Percentiles rank a stretch among this genome's conserved stretches.
Conservation (phyloP, 2,888 invertebrate species). For the Hydriomena furcata region DNA sequence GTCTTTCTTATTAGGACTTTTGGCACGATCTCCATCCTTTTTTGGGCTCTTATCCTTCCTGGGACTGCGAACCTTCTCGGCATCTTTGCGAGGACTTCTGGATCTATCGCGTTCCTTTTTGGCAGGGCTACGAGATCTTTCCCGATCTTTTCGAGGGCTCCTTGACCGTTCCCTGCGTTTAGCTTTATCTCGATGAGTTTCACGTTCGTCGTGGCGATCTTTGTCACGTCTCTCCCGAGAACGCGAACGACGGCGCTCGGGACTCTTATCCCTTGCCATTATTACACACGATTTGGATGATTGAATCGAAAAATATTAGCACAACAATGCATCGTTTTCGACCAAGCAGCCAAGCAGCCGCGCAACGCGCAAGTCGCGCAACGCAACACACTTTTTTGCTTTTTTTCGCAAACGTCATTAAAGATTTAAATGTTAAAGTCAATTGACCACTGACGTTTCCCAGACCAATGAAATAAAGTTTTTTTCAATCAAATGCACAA, state of each 20-base stretch:
- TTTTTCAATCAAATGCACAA: no score
- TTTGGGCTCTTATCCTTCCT: conserved; percentile 38
- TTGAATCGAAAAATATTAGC: neutral
- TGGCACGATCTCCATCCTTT: conserved; percentile 37
- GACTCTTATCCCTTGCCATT: conserved; percentile 72
- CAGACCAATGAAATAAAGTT: no score
- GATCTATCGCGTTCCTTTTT: conserved; percentile 58
- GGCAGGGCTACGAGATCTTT: conserved; percentile 61
- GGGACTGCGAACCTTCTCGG: conserved; percentile 36
- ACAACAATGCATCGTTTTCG: neutral
- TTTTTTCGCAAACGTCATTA: no score
- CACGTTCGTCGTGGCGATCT: conserved; percentile 72
- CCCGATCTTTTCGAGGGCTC: conserved; percentile 65
- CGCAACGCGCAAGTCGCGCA: no score
- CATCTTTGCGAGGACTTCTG: conserved; percentile 49
- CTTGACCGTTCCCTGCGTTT: conserved; percentile 69
- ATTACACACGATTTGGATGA: neutral
- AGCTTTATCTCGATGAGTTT: conserved; percentile 66
- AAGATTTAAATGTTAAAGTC: no score
- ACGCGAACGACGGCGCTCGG: conserved; percentile 71
- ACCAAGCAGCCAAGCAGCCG: no score
- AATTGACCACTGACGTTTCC: no score
- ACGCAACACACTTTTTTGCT: no score
- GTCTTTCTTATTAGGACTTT: conserved; percentile 57
- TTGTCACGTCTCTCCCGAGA: conserved; percentile 72